phyloP scores from a whole-genome alignment of 2,888 invertebrate species.

The Acheta domesticus region DNA sequence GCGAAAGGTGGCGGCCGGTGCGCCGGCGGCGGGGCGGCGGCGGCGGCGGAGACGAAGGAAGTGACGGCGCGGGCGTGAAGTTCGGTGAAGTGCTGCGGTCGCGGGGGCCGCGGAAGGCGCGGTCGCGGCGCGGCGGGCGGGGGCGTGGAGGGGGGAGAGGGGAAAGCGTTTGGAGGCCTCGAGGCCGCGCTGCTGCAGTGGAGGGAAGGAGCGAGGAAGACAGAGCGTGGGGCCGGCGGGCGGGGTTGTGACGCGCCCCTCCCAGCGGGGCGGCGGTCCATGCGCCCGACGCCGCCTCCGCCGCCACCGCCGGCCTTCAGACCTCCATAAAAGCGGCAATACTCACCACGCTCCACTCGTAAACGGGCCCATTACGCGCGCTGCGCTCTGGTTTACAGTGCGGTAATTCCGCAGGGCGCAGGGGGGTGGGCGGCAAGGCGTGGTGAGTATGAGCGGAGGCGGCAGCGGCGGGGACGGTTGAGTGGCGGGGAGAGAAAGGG shows the following conservation, averaged over 20 bases:
- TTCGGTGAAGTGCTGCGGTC: not conserved
- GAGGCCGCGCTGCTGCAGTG: too few species aligned
- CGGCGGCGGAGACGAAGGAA: not conserved
- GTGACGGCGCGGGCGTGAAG: not conserved
- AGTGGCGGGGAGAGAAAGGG: not conserved
- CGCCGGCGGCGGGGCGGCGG: not conserved
- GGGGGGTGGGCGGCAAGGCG: not conserved
- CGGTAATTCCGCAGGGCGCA: constrained; percentile 3
- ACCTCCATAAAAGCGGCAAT: constrained; percentile 18
- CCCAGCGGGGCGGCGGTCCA: not conserved
- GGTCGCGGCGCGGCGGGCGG: not conserved
- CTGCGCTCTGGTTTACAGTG: constrained; percentile 9
- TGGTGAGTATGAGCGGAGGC: not conserved
- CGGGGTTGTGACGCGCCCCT: not conserved
- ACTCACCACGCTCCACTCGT: not conserved
- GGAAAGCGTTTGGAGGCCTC: too few species aligned
- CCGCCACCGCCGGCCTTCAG: constrained; percentile 11
- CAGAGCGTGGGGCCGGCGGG: not conserved
- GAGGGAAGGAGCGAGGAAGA: not conserved
- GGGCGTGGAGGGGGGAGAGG: too few species aligned
- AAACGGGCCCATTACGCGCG: constrained; percentile 1
- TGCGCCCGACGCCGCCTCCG: not conserved
- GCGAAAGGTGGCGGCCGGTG: not conserved
- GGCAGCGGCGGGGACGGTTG: not conserved
- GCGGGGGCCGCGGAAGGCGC: not conserved